Percentiles rank a stretch among this genome's conserved stretches.
Conservation (phyloP, 1,140 invertebrate species). For the Adelges cooleyi region DNA sequence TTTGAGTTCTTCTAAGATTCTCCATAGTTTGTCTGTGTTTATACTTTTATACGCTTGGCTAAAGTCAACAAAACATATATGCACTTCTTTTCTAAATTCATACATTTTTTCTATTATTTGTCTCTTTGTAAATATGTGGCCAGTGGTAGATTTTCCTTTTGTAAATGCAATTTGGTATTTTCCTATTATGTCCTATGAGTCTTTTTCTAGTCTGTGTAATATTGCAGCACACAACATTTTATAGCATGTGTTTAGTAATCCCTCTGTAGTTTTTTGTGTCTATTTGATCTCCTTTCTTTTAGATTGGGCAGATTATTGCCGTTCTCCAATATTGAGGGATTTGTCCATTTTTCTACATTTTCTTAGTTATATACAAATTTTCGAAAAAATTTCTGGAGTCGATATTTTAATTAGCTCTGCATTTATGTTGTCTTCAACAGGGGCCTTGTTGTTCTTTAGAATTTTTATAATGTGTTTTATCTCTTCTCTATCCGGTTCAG, state of each 20-base stretch:
- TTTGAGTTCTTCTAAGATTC: not conserved
- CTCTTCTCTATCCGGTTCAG: not conserved
- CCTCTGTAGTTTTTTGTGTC: not conserved
- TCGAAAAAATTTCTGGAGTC: not conserved
- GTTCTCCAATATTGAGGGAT: not conserved
- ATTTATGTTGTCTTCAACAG: conserved; percentile 1
- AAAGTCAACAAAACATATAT: not conserved
- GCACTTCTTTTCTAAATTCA: not conserved
- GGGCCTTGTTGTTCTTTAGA: not conserved
- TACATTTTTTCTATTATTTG: not conserved
- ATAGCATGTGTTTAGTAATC: not conserved
- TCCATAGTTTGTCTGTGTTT: not conserved
- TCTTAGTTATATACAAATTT: not conserved
- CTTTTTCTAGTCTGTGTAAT: not conserved
- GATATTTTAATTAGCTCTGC: conserved; percentile 17
- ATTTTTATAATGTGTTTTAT: conserved; percentile 11
- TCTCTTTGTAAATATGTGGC: not conserved
- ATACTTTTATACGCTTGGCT: not conserved
- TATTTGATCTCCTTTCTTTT: not conserved
- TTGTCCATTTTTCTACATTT: conserved; percentile 1
- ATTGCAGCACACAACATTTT: not conserved
- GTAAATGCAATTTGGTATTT: too few species aligned
- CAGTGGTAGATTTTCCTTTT: not conserved
- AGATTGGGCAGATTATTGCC: not conserved
- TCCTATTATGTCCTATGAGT: not conserved